Conservation (phyloP, 2,797 vertebrate species). For the Arnoldichthys spilopterus region DNA sequence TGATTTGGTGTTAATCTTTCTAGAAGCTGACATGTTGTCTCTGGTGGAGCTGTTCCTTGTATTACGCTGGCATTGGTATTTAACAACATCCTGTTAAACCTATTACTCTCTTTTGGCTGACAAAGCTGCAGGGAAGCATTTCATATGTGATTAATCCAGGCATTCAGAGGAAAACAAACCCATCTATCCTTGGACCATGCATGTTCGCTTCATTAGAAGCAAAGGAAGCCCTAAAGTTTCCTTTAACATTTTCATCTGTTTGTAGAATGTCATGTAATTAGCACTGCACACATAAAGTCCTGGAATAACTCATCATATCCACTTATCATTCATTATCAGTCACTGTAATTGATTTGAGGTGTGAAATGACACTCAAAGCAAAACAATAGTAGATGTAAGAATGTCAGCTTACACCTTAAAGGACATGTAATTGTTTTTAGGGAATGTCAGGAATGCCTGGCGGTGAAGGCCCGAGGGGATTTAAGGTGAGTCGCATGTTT, state of each 20-base stretch:
- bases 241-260: background rate
- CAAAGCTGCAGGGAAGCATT: conserved; percentile 48
- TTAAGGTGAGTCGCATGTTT: conserved; percentile 78
- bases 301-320: background rate
- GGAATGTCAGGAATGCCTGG: conserved; percentile 91
- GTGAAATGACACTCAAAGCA: background rate
- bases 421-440: conserved; percentile 58
- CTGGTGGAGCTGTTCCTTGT: conserved; percentile 11
- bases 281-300: background rate
- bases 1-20: background rate
- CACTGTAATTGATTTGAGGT: background rate
- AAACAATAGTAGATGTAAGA: background rate
- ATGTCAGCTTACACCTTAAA: background rate
- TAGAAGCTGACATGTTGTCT: conserved; percentile 10
- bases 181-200: conserved; percentile 25
- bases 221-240: background rate
- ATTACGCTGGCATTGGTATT: conserved; percentile 44
- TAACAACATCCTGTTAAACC: conserved; percentile 58
- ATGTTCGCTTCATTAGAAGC: conserved; percentile 54
- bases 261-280: background rate
- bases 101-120: conserved; percentile 57
- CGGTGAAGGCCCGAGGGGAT: conserved; percentile 83
- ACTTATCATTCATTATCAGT: background rate
- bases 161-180: conserved; percentile 37
- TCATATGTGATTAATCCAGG: conserved; percentile 57